Evolutionary conservation across 2,797 vertebrate species (phyloP).

Genomic region (Ptychadena robeensis): DNA sequence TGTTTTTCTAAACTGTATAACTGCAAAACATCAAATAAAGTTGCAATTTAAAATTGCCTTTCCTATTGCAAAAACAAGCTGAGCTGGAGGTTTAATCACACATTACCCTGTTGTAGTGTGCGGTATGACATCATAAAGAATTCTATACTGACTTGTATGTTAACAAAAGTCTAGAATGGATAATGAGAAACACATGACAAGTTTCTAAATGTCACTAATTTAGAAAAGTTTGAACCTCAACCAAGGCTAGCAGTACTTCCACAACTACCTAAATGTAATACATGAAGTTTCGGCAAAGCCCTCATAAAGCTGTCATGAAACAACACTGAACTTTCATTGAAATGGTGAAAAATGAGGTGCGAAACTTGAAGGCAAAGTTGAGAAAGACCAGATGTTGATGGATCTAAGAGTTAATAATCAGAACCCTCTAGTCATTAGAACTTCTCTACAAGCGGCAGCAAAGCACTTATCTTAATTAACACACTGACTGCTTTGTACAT

Average conservation of each 20-base stretch:
- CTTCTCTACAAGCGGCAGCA: conserved; percentile 67
- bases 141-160: conserved; percentile 46
- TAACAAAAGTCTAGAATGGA: conserved; percentile 53
- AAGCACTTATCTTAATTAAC: conserved; percentile 75
- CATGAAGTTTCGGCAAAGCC: conserved; percentile 61
- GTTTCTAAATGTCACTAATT: conserved; percentile 57
- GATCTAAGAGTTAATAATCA: conserved; percentile 72
- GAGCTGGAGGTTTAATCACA: conserved; percentile 25
- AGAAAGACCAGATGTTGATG: conserved; percentile 75
- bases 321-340: conserved; percentile 66
- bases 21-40: not conserved
- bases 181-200: conserved; percentile 60
- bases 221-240: conserved; percentile 56
- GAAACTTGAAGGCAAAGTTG: conserved; percentile 68
- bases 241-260: conserved; percentile 57
- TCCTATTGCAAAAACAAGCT: not conserved
- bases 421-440: conserved; percentile 73
- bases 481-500: conserved; percentile 69
- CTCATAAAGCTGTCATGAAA: conserved; percentile 73
- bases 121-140: conserved; percentile 59
- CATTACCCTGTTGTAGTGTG: conserved; percentile 43
- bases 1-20: not conserved
- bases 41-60: not conserved
- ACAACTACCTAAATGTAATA: conserved; percentile 65
- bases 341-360: conserved; percentile 71